Evolutionary conservation across 1,140 invertebrate genomes (phyloP).

Genomic region (Brachionus plicatilis): DNA sequence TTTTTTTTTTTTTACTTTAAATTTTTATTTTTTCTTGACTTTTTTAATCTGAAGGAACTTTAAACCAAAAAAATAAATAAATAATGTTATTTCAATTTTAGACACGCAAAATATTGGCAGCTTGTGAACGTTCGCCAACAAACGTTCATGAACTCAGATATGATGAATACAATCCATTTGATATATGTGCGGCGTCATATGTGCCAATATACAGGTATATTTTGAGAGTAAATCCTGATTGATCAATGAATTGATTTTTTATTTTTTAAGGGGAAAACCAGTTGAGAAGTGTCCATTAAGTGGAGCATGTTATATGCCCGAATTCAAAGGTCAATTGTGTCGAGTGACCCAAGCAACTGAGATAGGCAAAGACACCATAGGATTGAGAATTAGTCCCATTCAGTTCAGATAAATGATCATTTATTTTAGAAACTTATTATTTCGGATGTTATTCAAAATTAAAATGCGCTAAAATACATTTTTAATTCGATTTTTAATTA

Average conservation of each 20-base stretch:
- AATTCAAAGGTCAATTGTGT: constrained; percentile 79
- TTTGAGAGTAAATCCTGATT: constrained; percentile 13
- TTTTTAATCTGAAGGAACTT: too few relatives aligned
- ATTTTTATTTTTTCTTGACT: too few relatives aligned
- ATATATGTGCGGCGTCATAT: constrained; percentile 81
- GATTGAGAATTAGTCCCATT: constrained; percentile 71
- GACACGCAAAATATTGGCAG: constrained; percentile 80
- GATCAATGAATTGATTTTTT: background rate
- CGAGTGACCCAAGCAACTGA: constrained; percentile 64
- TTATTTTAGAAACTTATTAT: constrained; percentile 66
- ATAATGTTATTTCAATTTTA: constrained; percentile 41
- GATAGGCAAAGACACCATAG: constrained; percentile 81
- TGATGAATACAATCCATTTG: constrained; percentile 97
- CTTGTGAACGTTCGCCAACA: constrained; percentile 81
- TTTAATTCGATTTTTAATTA: constrained; percentile 34
- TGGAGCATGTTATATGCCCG: constrained; percentile 76
- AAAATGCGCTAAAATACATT: background rate
- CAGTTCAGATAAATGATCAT: constrained; percentile 55
- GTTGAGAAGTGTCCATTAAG: constrained; percentile 90
- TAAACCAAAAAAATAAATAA: too few relatives aligned
- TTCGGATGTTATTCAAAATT: constrained; percentile 22
- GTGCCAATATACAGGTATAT: constrained; percentile 75
- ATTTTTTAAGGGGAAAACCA: constrained; percentile 68
- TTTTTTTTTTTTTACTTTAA: too few relatives aligned
- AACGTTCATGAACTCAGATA: constrained; percentile 84